Evolutionary conservation across 53 echinoderm and acorn worm species (phyloP), one percentile per base, ranked within the genome.

Genomic region (Actinopyga echinites): DNA sequence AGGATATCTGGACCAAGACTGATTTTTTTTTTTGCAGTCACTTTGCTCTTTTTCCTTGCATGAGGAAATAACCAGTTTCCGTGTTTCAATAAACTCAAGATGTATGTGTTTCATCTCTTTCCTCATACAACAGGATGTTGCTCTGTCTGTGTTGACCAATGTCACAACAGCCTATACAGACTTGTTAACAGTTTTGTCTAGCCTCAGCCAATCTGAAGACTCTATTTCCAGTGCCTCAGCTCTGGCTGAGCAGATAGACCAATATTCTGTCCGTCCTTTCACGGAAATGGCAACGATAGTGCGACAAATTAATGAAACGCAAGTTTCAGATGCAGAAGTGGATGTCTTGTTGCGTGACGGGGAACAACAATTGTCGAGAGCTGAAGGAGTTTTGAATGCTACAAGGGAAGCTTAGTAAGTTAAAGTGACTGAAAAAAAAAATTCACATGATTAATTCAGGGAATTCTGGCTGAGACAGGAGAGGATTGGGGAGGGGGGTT

Each of bases 121-220:
- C 8, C 0, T 23, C 22, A 8, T 36, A 69, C 82, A 32, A 1
- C 49, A 95, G 95, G 90, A 90, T 42, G 26, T 90, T 32, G 95
- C 95, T 11, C 65, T 92, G 33, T 60, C 55, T 7, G 71, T 86
- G 17, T 79, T 74, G 32, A 73, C 79, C 38, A 90, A 92, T 69
- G 93, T 91, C 74, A 88, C 95, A 4, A 38, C 55, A 20, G 25
- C 74, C 69, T 95, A 95, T 57, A 12, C 89, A 21, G 85, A 91
- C 29, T 87, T 84, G 56, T 58, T 95, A 11, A 79, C 75, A 28
- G 82, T 89, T 29, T 60, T 87, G 34, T 33, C 68, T 1, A 73
- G 80, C 6, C 84, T 93, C 4, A 66, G 28, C 17, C 77, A 59
- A n/a, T 85, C 93, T 6, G 59, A 82, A 10, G 17, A 11, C 0